Conservation (phyloP, 2,797 vertebrate species). For the Manis pentadactyla region DNA sequence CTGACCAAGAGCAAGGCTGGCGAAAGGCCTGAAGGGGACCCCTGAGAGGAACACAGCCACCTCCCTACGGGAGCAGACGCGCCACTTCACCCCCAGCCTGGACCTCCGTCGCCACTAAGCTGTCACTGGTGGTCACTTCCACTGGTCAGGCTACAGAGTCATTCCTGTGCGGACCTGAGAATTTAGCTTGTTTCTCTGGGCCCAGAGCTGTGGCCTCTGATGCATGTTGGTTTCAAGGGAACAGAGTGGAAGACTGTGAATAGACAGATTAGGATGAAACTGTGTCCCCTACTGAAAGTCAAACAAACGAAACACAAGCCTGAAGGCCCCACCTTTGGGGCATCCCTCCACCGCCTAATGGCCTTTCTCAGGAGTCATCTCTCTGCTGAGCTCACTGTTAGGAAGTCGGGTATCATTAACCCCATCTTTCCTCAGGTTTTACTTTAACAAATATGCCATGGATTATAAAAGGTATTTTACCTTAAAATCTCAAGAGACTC, state of each 20-base stretch:
- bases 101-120: not conserved
- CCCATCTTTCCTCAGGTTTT: not conserved
- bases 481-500: not conserved
- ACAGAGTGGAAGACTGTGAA: not conserved
- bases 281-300: not conserved
- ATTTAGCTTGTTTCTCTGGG: not conserved
- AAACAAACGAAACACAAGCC: not conserved
- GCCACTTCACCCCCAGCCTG: fast-evolving
- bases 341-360: not conserved
- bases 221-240: not conserved
- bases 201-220: not conserved
- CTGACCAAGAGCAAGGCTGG: not conserved
- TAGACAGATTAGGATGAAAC: not conserved
- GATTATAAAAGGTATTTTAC: not conserved
- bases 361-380: not conserved
- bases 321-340: not conserved
- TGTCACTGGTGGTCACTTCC: not conserved
- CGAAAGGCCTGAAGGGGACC: not conserved
- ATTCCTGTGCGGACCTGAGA: fast-evolving
- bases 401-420: not conserved
- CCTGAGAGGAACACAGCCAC: not conserved
- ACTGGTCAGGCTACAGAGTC: not conserved
- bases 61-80: too few relatives aligned
- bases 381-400: not conserved
- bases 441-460: not conserved